Conservation (phyloP, 2,797 vertebrate species). For the Oreochromis grahami region DNA sequence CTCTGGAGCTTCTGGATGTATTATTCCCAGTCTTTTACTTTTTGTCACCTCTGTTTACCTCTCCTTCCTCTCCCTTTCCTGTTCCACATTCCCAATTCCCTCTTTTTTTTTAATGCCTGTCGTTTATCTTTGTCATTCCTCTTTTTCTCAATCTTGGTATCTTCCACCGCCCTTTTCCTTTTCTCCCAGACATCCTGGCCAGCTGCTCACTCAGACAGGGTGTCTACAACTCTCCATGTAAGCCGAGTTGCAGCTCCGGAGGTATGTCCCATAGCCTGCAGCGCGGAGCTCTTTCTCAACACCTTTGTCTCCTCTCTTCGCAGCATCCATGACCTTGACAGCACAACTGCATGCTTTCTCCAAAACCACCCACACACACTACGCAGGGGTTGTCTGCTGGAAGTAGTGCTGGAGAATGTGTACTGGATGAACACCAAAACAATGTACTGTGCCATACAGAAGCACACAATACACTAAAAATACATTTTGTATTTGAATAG, state of each 20-base stretch:
- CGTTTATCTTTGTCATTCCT: not conserved
- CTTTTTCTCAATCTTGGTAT: conserved; percentile 26
- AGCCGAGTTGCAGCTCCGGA: conserved; percentile 37
- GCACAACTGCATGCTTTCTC: conserved; percentile 17
- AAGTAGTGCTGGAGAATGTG: not conserved
- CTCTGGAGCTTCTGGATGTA: conserved; percentile 56
- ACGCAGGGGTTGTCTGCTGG: not conserved
- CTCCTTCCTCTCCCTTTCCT: conserved; percentile 31
- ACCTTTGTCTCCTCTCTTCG: conserved; percentile 48
- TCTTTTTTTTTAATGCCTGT: not conserved
- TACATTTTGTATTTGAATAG: not conserved
- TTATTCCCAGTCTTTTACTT: conserved; percentile 41
- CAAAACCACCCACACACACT: conserved; percentile 32
- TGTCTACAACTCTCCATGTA: conserved; percentile 62
- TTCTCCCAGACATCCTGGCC: conserved; percentile 61
- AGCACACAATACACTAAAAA: not conserved
- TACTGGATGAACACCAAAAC: not conserved
- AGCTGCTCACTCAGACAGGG: conserved; percentile 68
- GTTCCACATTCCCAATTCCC: conserved; percentile 20
- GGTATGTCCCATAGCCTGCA: conserved; percentile 25
- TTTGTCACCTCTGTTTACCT: conserved; percentile 50
- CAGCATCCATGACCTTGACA: conserved; percentile 51
- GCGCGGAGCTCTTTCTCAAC: conserved; percentile 48
- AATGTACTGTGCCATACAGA: not conserved
- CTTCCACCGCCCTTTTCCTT: conserved; percentile 11